Conservation (phyloP, 2,797 vertebrate species). For the Gorsachius magnificus region DNA sequence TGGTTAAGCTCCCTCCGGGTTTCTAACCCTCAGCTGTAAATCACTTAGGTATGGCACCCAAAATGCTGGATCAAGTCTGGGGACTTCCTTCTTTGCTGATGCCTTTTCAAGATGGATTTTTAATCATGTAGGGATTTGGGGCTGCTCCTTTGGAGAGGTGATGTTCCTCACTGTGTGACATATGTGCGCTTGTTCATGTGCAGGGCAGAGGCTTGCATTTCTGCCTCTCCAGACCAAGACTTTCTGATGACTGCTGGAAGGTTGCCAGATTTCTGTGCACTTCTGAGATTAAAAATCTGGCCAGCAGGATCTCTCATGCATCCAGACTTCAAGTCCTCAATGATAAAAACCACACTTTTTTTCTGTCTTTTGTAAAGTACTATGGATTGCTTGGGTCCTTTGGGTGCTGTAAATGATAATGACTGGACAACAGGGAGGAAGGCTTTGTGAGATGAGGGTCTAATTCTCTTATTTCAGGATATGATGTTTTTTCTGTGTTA, state of each 20-base stretch:
- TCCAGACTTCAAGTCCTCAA: not conserved
- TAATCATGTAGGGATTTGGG: not conserved
- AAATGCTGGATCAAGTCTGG: not conserved
- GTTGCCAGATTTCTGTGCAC: not conserved
- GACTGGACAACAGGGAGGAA: not conserved
- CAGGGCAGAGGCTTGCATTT: not conserved
- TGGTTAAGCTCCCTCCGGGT: not conserved
- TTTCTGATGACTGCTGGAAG: not conserved
- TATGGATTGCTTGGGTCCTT: not conserved
- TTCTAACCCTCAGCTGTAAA: not conserved
- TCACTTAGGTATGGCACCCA: not conserved
- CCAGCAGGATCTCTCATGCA: not conserved
- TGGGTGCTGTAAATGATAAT: not conserved
- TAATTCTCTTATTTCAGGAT: not conserved
- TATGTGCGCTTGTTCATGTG: not conserved
- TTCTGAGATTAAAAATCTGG: not conserved
- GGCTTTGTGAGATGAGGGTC: not conserved
- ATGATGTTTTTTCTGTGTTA: not conserved
- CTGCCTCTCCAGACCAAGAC: not conserved
- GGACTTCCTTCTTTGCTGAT: not conserved
- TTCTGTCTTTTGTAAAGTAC: not conserved
- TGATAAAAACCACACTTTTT: not conserved
- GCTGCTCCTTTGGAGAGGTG: not conserved
- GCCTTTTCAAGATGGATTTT: not conserved
- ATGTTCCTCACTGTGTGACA: not conserved